A percentile compares a stretch with the other conserved stretches of the same genome.
Evolutionary conservation across 2,888 invertebrate species (phyloP).

Genomic region (Lasioglossum oenotherae): DNA sequence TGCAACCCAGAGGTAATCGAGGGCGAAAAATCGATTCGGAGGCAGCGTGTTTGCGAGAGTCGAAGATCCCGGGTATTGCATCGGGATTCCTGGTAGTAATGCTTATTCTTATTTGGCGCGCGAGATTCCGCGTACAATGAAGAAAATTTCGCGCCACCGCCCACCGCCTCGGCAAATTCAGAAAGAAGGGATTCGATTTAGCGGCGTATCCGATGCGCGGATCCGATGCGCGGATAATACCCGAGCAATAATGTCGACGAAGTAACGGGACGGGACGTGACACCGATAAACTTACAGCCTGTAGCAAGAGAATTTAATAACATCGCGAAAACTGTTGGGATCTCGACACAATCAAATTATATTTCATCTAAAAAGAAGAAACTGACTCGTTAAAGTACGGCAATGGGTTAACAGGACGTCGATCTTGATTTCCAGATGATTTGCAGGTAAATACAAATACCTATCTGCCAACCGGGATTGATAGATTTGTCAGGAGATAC

Average conservation of each 20-base stretch:
- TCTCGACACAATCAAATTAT: background rate
- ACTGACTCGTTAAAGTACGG: too few relatives aligned
- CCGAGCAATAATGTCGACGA: constrained; percentile 6
- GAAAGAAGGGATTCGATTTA: background rate
- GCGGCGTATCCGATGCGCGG: background rate
- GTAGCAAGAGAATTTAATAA: background rate
- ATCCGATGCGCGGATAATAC: constrained; percentile 6
- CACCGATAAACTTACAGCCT: background rate
- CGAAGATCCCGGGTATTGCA: constrained; percentile 19
- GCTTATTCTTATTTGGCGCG: background rate
- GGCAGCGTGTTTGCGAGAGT: background rate
- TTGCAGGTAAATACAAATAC: background rate
- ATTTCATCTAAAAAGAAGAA: too few relatives aligned
- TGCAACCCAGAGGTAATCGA: background rate
- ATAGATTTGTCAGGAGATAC: background rate
- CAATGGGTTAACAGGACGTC: background rate
- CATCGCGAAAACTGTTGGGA: background rate
- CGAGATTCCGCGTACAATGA: background rate
- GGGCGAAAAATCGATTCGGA: constrained; percentile 17
- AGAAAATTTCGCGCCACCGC: background rate
- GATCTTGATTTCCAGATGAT: background rate
- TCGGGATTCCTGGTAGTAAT: constrained; percentile 8
- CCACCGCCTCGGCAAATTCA: background rate
- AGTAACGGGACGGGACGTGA: constrained; percentile 2
- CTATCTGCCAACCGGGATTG: background rate